Base-by-base conservation (phyloP, 2,113 vertebrate genomes). In the Otis tarda region DNA sequence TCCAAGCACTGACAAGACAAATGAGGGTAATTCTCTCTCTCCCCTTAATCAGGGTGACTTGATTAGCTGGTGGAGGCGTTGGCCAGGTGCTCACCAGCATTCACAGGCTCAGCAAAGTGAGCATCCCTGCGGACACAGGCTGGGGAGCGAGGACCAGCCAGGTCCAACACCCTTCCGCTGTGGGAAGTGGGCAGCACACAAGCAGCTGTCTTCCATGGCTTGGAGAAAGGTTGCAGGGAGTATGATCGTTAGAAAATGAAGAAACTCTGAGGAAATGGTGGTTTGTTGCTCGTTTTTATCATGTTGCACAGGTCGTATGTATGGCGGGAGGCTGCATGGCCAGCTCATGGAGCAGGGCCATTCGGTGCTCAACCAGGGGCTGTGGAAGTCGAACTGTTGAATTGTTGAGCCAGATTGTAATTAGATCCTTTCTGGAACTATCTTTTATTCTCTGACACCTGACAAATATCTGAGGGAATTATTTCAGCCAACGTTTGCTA, bases 1-100 rank as follows among this genome's bases (percentile, higher is more conserved):
- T 78, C 89, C 83, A 0, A 52, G 78, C 23, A 3, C 84, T 94
- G 93, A 94, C 94, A 95, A 69, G 95, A 84, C 82, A 94, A 94
- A 92, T 88, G 64, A 95, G 59, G 63, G 69, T 76, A 90, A 95
- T 94, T 79, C 79, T 65, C 33, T 85, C 74, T 76, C 69, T 93
- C 11, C 25, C 92, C 81, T 93, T 95, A 74, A 94, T 94, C 86
- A 76, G 81, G 74, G 28, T 59, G 57, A 73, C 7, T n/a, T 80
- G 77, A 89, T 89, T 77, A 93, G 65, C 57, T 52, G 68, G 33
- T 41, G 64, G 13, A 87, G 22, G 76, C 52, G 49, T 77, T 33
- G 39, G 39, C 43, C 85, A 79, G 85, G 93, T 57, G 78, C 64
- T 83, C 71, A 64, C 11, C 56, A 33, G 59, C 37, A 22, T 61